phyloP scores from a whole-genome alignment of 2,888 invertebrate genomes.

The Amphipoea oculea region DNA sequence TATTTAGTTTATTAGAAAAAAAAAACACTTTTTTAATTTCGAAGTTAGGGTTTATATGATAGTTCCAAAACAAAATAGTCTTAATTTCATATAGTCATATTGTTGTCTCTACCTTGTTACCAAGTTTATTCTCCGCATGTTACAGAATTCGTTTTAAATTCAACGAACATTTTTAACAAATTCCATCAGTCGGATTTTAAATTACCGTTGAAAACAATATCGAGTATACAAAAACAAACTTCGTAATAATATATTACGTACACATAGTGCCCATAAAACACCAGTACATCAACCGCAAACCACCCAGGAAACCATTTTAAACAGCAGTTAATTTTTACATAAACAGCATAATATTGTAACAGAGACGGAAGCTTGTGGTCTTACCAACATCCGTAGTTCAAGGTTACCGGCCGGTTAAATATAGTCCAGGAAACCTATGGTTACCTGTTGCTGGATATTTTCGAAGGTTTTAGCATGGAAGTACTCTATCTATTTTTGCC shows the following conservation, averaged over 20 bases:
- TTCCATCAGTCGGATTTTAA: background rate
- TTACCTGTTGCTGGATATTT: slow-evolving; percentile 16
- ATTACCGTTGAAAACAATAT: background rate
- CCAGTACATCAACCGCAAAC: slow-evolving; percentile 21
- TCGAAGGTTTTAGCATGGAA: background rate
- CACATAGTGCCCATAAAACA: slow-evolving; percentile 34
- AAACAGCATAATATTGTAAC: slow-evolving; percentile 48
- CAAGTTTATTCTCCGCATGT: too few species aligned
- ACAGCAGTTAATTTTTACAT: slow-evolving; percentile 34
- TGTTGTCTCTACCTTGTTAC: too few species aligned
- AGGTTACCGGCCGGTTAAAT: slow-evolving; percentile 28
- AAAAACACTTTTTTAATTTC: too few species aligned
- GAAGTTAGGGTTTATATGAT: too few species aligned
- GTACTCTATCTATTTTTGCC: slow-evolving; percentile 10
- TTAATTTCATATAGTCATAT: too few species aligned
- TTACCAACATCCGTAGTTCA: slow-evolving; percentile 38
- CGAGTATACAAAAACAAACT: background rate
- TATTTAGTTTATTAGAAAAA: too few species aligned
- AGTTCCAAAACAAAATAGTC: too few species aligned
- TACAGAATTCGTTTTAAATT: background rate
- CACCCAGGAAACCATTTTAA: slow-evolving; percentile 47
- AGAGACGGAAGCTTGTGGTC: slow-evolving; percentile 54
- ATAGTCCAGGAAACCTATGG: slow-evolving; percentile 21
- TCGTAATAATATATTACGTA: background rate
- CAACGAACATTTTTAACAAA: background rate